Conservation (phyloP, 2,888 invertebrate genomes). For the Acrocera orbiculus region DNA sequence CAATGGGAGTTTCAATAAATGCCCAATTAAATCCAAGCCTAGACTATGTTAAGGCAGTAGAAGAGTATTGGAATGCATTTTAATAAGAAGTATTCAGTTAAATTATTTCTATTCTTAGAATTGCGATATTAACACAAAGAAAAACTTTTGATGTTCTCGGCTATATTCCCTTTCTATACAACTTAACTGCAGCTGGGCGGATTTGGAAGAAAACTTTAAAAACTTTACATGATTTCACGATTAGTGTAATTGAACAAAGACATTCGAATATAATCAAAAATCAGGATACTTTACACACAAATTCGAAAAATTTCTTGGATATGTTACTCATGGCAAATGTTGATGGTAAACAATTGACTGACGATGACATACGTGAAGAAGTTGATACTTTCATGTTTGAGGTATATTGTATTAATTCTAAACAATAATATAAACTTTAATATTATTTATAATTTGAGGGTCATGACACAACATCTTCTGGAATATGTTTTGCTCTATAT, state of each 20-base stretch:
- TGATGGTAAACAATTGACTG: constrained; percentile 37
- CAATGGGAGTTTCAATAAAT: constrained; percentile 24
- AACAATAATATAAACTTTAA: too few species aligned
- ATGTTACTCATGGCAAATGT: constrained; percentile 39
- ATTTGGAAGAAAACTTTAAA: constrained; percentile 16
- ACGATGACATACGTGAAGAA: constrained; percentile 44
- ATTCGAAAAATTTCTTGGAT: constrained; percentile 31
- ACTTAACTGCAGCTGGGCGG: constrained; percentile 13
- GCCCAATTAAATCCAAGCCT: constrained; percentile 42
- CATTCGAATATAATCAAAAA: constrained; percentile 1
- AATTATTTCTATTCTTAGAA: constrained; percentile 5
- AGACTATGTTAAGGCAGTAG: constrained; percentile 50
- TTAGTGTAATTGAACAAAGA: constrained; percentile 20
- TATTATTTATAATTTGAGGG: too few species aligned
- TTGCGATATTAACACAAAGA: constrained; percentile 16
- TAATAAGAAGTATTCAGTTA: neutral
- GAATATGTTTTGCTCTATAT: constrained; percentile 19
- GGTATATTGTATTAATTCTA: too few species aligned
- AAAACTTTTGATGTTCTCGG: constrained; percentile 20
- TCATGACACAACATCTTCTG: constrained; percentile 25
- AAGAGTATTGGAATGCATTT: constrained; percentile 32
- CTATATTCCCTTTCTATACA: constrained; percentile 17
- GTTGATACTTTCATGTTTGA: constrained; percentile 58
- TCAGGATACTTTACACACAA: neutral
- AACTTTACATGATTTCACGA: constrained; percentile 24